Evolutionary conservation across 1,140 invertebrate species (phyloP).

Genomic region (Grapholita molesta): DNA sequence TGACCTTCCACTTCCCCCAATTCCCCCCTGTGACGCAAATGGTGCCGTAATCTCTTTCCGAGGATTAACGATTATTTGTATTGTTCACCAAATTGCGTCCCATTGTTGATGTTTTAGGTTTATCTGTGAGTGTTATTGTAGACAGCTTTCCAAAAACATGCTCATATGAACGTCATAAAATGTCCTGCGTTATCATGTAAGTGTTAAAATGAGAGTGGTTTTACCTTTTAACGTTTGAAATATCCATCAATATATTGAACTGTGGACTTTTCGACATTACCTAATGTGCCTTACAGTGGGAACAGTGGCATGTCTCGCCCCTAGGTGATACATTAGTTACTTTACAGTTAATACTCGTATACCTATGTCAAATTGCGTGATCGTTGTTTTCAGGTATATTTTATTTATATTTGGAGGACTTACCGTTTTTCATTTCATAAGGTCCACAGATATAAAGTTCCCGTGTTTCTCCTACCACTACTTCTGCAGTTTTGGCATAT

Average conservation of each 20-base stretch:
- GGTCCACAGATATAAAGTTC: no score
- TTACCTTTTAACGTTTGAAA: background rate
- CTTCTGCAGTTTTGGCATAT: no score
- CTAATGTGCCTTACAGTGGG: no score
- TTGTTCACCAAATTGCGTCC: background rate
- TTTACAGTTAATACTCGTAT: no score
- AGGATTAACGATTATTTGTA: conserved; percentile 1
- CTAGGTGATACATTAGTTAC: no score
- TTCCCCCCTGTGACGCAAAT: background rate
- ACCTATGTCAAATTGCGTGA: no score
- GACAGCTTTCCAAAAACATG: background rate
- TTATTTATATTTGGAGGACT: no score
- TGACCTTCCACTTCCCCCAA: background rate
- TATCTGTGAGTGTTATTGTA: background rate
- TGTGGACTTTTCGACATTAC: no score
- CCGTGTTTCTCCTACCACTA: no score
- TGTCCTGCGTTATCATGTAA: background rate
- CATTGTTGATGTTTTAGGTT: background rate
- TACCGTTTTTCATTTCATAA: no score
- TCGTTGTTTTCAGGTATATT: no score
- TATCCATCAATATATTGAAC: background rate
- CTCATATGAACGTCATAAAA: background rate
- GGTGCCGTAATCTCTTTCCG: conserved; percentile 1
- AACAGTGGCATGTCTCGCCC: no score
- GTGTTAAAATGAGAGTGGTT: background rate